Conservation (phyloP, 2,797 vertebrate species). For the Tragopan temminckii region DNA sequence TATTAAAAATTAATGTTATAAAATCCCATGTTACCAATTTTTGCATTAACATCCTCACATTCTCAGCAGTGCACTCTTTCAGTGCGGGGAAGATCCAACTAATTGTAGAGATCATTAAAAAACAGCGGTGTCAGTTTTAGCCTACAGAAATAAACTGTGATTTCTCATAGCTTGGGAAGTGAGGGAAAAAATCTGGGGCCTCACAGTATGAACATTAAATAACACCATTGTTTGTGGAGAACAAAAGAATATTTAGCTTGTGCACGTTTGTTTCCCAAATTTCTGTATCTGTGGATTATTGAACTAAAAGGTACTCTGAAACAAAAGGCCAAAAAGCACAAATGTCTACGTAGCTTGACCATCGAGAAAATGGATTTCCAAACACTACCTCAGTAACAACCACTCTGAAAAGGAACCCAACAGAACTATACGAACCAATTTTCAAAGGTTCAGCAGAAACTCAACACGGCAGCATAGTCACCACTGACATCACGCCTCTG, state of each 20-base stretch:
- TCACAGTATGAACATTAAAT: neutral
- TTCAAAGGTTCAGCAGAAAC: neutral
- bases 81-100: neutral
- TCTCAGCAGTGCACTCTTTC: neutral
- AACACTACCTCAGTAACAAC: neutral
- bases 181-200: neutral
- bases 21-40: neutral
- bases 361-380: neutral
- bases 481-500: neutral
- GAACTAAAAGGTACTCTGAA: neutral
- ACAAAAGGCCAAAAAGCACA: neutral
- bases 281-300: neutral
- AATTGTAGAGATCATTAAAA: neutral
- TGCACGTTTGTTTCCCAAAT: neutral
- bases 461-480: neutral
- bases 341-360: neutral
- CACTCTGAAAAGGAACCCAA: neutral
- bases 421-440: neutral
- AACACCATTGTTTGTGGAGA: neutral
- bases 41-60: neutral
- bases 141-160: neutral
- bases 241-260: neutral
- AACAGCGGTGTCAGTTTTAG: neutral
- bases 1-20: constrained; percentile 5
- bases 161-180: neutral